Percentiles rank a stretch among this genome's conserved stretches.
These are phyloP conservation scores for Phylloscopus whistleri DNA, from an alignment of 2,113 vertebrate species.

Conservation along the genomic window DNA sequence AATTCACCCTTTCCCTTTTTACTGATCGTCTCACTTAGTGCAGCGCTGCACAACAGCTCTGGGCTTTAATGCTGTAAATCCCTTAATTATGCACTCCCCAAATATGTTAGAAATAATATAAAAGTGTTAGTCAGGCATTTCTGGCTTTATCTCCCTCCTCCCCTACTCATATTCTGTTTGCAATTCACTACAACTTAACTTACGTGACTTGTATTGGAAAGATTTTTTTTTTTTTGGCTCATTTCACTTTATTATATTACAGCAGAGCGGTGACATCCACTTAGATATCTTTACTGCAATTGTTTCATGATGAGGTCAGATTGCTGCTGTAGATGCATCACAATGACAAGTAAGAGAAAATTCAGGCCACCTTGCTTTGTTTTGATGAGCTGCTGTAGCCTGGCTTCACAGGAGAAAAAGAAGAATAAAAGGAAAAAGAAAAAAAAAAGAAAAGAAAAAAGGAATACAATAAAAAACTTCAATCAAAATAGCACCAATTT, in stretches of 20 bases:
- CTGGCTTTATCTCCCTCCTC: background rate
- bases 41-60: background rate
- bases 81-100: constrained; percentile 52
- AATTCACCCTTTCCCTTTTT: constrained; percentile 15
- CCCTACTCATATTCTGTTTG: constrained; percentile 35
- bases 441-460: too few relatives aligned
- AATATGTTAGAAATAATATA: constrained; percentile 52
- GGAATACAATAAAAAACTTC: background rate
- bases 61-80: constrained; percentile 42
- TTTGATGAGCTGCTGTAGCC: constrained; percentile 45
- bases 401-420: background rate
- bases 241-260: constrained; percentile 68
- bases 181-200: constrained; percentile 42
- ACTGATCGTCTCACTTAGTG: constrained; percentile 1
- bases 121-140: constrained; percentile 47
- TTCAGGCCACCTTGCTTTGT: background rate
- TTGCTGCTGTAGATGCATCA: constrained; percentile 46
- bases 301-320: constrained; percentile 64
- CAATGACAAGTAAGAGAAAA: constrained; percentile 54
- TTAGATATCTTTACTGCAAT: constrained; percentile 65
- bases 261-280: constrained; percentile 64
- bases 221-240: constrained; percentile 29
- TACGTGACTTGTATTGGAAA: constrained; percentile 55
- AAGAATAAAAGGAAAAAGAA: background rate
- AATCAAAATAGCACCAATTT: constrained; percentile 48